Evolutionary conservation across 30 jellyfish, hydroid and myxozoan species (phyloP), one percentile per base, ranked within the genome.

Genomic region (Cassiopea xamachana): DNA sequence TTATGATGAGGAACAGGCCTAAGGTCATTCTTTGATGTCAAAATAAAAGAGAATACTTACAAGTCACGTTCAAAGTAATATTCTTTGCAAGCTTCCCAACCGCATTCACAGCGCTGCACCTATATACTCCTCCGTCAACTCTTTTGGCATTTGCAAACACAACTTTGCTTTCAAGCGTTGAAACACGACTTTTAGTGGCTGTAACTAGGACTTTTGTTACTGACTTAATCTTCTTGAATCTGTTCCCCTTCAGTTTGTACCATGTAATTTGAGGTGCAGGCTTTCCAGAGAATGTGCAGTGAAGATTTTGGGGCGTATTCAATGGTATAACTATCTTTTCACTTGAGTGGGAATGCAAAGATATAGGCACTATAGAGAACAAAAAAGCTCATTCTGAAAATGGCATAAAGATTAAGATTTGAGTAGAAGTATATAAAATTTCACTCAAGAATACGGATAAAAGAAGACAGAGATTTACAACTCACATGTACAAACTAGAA

Each of bases 251-350:
- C 1, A 60, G 2, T 69, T 59, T 74, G 64, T 61, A 50, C 94
- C 94, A 87, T 5, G 94, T 87, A 4, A 87, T 60, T 1, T 17
- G 1, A 1, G 94, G 94, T 12, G 49, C 89, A 50, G 94, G 94
- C 45, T 87, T 83, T 16, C 94, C 94, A 75, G 46, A 51, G 43
- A 87, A 69, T 7, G 67, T 55, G 45, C 94, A 87, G 3, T 1
- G 3, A 10, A 87, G 73, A 4, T 72, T 69, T 8, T 46, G 74
- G 9, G 80, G 7, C 16, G 81, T 1, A 7, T 27, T 17, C 10
- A 17, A n/a, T 46, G 58, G 2, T 1, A 74, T 3, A 39, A 5
- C 15, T 68, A 62, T 16, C 16, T 48, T 43, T 6, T 64, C 73
- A 64, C 9, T 27, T 27, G 90, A 18, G 51, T n/a, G 13, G 5